Percentiles rank a stretch among this genome's conserved stretches.
Evolutionary conservation across 2,888 invertebrate species (phyloP).

Genomic region (Synanthedon vespiformis): DNA sequence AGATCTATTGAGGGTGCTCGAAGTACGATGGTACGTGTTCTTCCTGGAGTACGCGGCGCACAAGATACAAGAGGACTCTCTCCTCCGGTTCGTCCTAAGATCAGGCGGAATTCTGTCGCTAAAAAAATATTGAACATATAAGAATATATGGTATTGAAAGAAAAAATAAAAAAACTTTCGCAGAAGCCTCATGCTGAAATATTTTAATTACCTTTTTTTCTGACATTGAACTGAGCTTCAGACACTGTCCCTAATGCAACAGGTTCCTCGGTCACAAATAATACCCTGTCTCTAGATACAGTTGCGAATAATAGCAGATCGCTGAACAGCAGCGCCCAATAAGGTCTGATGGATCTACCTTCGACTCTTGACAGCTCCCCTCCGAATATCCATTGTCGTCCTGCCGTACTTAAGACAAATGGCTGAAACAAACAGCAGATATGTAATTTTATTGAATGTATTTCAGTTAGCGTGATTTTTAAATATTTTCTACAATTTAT

Average conservation of each 20-base stretch:
- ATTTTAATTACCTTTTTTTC: slow-evolving; percentile 77
- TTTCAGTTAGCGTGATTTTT: neutral
- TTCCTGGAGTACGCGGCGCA: slow-evolving; percentile 77
- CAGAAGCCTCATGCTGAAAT: too few relatives aligned
- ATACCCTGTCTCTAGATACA: slow-evolving; percentile 85
- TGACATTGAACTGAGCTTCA: slow-evolving; percentile 86
- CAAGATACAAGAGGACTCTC: slow-evolving; percentile 81
- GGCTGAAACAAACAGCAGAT: slow-evolving; percentile 62
- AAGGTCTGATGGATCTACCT: slow-evolving; percentile 83
- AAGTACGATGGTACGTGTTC: slow-evolving; percentile 78
- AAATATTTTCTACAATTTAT: too few relatives aligned
- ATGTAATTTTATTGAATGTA: neutral
- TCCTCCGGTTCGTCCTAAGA: slow-evolving; percentile 78
- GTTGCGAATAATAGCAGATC: slow-evolving; percentile 88
- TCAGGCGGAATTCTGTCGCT: slow-evolving; percentile 89
- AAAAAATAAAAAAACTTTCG: slow-evolving; percentile 7
- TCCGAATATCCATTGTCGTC: slow-evolving; percentile 91
- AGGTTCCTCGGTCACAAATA: slow-evolving; percentile 90
- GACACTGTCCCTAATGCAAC: slow-evolving; percentile 81
- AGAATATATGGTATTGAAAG: too few relatives aligned
- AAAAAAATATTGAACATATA: slow-evolving; percentile 11
- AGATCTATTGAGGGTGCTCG: slow-evolving; percentile 86
- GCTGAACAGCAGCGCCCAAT: slow-evolving; percentile 87
- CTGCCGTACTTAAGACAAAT: slow-evolving; percentile 84
- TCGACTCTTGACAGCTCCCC: slow-evolving; percentile 87